A percentile compares a stretch with the other conserved stretches of the same genome.
phyloP scores from a whole-genome alignment of 2,888 invertebrate genomes.

The Xylocampa areola region DNA sequence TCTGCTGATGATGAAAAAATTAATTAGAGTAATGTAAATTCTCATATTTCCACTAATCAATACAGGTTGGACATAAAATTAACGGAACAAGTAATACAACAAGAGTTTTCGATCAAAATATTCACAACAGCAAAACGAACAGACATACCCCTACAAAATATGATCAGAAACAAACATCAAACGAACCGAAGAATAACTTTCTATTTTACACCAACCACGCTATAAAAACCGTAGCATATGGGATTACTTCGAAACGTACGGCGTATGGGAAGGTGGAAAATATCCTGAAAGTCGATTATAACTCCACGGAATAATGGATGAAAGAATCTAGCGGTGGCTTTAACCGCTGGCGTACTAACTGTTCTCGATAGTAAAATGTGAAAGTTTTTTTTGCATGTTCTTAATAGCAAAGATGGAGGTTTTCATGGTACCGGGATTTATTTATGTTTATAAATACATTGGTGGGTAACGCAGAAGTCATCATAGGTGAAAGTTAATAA shows the following conservation, averaged over 20 bases:
- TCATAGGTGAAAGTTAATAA: too few species aligned
- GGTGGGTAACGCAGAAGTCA: too few species aligned
- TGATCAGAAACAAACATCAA: constrained; percentile 41
- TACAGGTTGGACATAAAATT: too few species aligned
- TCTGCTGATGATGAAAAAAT: too few species aligned
- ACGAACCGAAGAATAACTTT: constrained; percentile 37
- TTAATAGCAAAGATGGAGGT: too few species aligned
- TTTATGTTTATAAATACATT: too few species aligned
- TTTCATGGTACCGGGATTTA: too few species aligned
- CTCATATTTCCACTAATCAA: too few species aligned
- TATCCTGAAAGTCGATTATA: constrained; percentile 83
- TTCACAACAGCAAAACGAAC: constrained; percentile 3
- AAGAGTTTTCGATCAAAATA: too few species aligned
- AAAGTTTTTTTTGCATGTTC: not conserved
- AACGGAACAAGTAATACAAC: too few species aligned
- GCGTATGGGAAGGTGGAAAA: constrained; percentile 62
- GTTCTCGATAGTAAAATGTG: constrained; percentile 51
- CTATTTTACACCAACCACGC: constrained; percentile 17
- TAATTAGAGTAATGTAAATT: too few species aligned
- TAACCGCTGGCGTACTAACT: constrained; percentile 61
- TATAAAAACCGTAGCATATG: constrained; percentile 42
- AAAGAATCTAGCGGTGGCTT: constrained; percentile 80
- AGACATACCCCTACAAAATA: constrained; percentile 12
- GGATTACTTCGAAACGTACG: constrained; percentile 44
- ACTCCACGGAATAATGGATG: constrained; percentile 80